phyloP scores from a whole-genome alignment of 2,888 invertebrate genomes.

The Yponomeuta plumbellus region DNA sequence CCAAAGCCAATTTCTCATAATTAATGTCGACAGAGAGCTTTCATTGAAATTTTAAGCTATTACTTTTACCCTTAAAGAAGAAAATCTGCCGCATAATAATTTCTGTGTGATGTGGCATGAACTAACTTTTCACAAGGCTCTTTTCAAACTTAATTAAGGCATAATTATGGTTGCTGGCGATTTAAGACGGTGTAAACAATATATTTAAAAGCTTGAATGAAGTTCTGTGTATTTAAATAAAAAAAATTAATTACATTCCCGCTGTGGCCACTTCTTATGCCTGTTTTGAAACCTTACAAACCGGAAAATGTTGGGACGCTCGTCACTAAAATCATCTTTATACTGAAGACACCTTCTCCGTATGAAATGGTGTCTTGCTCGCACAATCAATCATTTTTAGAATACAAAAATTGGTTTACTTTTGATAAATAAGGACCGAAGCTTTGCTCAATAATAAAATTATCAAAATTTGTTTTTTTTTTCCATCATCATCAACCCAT shows the following conservation, averaged over 20 bases:
- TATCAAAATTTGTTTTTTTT: no score
- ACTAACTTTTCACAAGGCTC: conserved; percentile 1
- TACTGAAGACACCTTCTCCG: no score
- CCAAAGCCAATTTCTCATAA: conserved; percentile 3
- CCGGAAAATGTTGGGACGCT: no score
- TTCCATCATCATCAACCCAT: no score
- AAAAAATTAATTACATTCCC: not conserved
- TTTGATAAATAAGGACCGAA: no score
- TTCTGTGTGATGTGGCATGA: conserved; percentile 1
- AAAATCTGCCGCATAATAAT: conserved; percentile 3
- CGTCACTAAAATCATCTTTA: no score
- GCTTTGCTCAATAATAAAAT: no score
- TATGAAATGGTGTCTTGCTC: no score
- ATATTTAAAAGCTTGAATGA: not conserved
- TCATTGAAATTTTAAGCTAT: conserved; percentile 1
- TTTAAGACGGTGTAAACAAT: not conserved
- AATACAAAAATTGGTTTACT: no score
- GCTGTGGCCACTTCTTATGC: no score
- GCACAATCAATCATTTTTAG: no score
- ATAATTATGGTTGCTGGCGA: not conserved
- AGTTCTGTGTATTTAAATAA: not conserved
- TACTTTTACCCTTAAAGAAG: not conserved
- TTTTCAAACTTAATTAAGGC: conserved; percentile 2
- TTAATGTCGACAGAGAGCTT: conserved; percentile 1
- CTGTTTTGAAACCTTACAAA: no score